Evolutionary conservation across 2,888 invertebrate species (phyloP), one percentile per base, ranked within the genome.

Genomic region (Azorinus chamasolen): DNA sequence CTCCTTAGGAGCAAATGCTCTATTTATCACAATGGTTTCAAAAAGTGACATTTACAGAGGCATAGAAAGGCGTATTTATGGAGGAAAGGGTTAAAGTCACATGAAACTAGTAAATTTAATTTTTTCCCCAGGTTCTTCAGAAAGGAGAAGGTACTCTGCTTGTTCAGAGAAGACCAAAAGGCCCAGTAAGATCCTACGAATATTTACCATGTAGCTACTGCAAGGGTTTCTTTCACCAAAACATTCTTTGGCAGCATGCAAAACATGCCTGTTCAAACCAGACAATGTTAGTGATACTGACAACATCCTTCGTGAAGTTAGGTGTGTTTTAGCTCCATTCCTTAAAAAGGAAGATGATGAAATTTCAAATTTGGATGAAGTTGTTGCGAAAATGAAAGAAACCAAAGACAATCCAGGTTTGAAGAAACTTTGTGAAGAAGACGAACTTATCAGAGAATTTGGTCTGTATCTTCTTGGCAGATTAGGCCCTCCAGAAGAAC

Each of bases 301-400:
- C 12, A 69, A 69, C 24, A 43, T 22, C 32, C 16, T 69, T n/a
- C 59, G 69, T 32, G 54, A 69, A 22, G 70, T 48, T 18, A 62
- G 61, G 39, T 43, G 54, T 37, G n/a, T 24, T 18, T 12, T 70
- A 20, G 18, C 62, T 25, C 70, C 70, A 18, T 70, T 70, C 24
- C 39, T 70, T 48, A 27, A 48, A 20, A 22, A 22, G 25, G 18
- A 53, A 20, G 62, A 70, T 39, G 48, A 62, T 37, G 62, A 70
- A 1, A 39, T 61, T 39, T 39, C 43, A 62, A 18, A 18, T 32
- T 48, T 70, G 14, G 37, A 62, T 62, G 70, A 45, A 46, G 22
- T 70, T 27, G 41, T 66, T 14, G 50, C 18, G n/a, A 66, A 24
- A 39, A 66, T 66, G 66, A 66, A 58, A 66, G 66, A 66, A 50